Base-by-base conservation (phyloP, 2,888 invertebrate genomes). In the Platypus cylindrus region DNA sequence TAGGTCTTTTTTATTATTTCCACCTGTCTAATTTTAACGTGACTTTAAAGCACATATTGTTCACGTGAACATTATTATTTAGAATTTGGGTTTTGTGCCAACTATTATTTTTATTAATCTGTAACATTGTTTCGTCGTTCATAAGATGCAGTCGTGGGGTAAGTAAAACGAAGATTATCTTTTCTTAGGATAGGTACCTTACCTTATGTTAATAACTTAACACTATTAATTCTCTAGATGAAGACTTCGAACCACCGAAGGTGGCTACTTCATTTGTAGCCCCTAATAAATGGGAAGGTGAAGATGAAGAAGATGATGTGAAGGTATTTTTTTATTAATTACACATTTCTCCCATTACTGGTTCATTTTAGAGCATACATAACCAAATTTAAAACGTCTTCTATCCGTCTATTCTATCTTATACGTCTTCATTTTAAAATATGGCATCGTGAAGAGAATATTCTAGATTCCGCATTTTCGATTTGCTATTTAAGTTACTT, bases 241-340 rank as follows among this genome's bases (percentile, higher is more conserved):
- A 80, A 52, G 74, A 77, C 59, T 75, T 78, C 60, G 77, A 78
- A 54, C 71, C 73, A 43, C 72, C 74, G 64, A 63, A 70, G 48
- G 68, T 72, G 52, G 65, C 70, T 60, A 67, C 67, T 58, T 65
- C 71, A 62, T 63, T 68, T 48, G 55, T 50, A 48, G 58, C 54
- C 59, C 63, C 43, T 12, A 81, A 80, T 66, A 84, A 75, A 70
- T 86, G 86, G 86, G 84, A 81, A 61, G 86, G 85, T 52, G 86
- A 86, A 57, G 86, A 86, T 60, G 85, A 83, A 56, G 86, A 86
- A 37, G 85, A 86, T 34, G 77, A 76, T 49, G 82, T 86, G 50
- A 84, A 85, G 76, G 85, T 85, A 60, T 44, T 54, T 54, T n/a
- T n/a, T n/a, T n/a, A n/a, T n/a, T n/a, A n/a, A n/a, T n/a, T n/a